Percentiles rank a stretch among this genome's conserved stretches.
Conservation (phyloP, 2,113 vertebrate genomes). For the Hypocryptadius cinnamomeus region DNA sequence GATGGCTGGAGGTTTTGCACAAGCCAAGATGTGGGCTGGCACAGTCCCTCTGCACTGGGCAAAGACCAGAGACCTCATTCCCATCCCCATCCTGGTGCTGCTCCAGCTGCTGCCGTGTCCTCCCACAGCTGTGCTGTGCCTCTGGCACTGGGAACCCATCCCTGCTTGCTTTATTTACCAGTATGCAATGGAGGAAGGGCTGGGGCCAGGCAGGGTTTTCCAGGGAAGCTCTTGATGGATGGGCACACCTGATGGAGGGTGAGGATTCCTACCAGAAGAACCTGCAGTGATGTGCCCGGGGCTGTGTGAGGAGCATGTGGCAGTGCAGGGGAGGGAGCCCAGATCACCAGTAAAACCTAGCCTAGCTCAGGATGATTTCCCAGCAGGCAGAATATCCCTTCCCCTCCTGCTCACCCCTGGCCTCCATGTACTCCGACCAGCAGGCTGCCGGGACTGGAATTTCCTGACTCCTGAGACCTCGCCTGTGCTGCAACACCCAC, state of each 20-base stretch:
- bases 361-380: neutral
- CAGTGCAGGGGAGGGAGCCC: neutral
- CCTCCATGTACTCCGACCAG: neutral
- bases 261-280: neutral
- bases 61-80: neutral
- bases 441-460: slow-evolving; percentile 5
- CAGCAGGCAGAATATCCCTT: neutral
- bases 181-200: neutral
- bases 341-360: neutral
- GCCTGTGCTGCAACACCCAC: neutral
- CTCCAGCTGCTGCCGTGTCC: neutral
- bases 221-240: neutral
- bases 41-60: neutral
- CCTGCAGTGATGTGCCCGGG: neutral
- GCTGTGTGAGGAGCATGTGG: neutral
- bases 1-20: neutral
- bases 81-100: neutral
- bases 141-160: neutral
- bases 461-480: neutral
- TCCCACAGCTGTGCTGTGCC: neutral
- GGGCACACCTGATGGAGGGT: too few species aligned
- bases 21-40: neutral
- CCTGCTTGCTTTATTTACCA: neutral
- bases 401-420: neutral
- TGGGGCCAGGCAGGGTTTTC: neutral